Evolutionary conservation across 35 echinoderm and acorn worm genomes (phyloP).

Genomic region (Diadema setosum): DNA sequence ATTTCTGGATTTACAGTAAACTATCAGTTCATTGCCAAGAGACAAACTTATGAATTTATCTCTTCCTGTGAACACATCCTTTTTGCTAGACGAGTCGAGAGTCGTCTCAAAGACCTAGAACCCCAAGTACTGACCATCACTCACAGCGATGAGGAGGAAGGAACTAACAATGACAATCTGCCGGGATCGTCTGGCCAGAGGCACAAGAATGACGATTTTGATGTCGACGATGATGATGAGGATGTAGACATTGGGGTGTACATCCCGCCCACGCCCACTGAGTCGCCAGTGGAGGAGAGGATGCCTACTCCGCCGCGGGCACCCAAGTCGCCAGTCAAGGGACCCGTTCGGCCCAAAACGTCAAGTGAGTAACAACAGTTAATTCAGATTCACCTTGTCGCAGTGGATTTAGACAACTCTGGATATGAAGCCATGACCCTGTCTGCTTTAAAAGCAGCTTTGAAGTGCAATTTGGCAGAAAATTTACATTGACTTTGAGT

Average conservation of each 20-base stretch:
- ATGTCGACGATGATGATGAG: conserved; percentile 53
- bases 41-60: too few relatives aligned
- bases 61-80: too few relatives aligned
- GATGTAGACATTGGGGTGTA: conserved; percentile 16
- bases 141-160: conserved; percentile 52
- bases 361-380: conserved; percentile 40
- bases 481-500: too few relatives aligned
- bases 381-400: too few relatives aligned
- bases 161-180: background rate
- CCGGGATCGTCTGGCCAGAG: background rate
- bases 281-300: conserved; percentile 15
- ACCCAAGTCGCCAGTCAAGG: background rate
- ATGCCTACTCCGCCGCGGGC: conserved; percentile 44
- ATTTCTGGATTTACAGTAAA: too few relatives aligned
- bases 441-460: too few relatives aligned
- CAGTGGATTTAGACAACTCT: too few relatives aligned
- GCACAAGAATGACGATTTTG: background rate
- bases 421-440: too few relatives aligned
- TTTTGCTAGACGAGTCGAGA: conserved; percentile 61
- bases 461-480: too few relatives aligned
- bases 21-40: too few relatives aligned
- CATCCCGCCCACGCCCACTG: conserved; percentile 28
- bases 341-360: conserved; percentile 71
- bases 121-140: conserved; percentile 84
- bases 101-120: conserved; percentile 58